Evolutionary conservation across 1,140 invertebrate genomes (phyloP).

Genomic region (Philopotamus ludificatus): DNA sequence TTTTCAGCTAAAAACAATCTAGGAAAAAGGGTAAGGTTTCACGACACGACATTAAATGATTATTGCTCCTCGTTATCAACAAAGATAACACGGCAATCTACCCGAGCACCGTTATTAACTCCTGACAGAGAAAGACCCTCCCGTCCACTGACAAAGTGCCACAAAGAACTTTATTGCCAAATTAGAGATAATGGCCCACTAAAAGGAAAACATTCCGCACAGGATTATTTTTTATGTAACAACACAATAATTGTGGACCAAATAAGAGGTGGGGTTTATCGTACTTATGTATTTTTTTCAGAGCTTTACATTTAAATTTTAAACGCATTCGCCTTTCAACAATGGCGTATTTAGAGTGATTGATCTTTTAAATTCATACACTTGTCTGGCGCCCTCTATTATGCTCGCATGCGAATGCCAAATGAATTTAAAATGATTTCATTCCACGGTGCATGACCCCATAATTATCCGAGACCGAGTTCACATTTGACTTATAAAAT

Average conservation of each 20-base stretch:
- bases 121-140: conserved; percentile 10
- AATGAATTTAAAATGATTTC: conserved; percentile 28
- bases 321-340: no score
- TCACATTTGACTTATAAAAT: not conserved
- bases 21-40: not conserved
- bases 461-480: conserved; percentile 16
- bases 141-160: conserved; percentile 14
- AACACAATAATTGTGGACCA: no score
- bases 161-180: conserved; percentile 24
- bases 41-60: conserved; percentile 14
- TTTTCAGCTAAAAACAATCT: no score
- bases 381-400: conserved; percentile 29
- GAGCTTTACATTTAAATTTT: no score
- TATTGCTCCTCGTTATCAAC: conserved; percentile 17
- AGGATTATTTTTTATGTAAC: no score
- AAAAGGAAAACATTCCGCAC: not conserved
- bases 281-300: no score
- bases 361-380: conserved; percentile 29
- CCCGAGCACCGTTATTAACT: conserved; percentile 8
- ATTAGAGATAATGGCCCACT: conserved; percentile 13
- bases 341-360: not conserved
- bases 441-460: conserved; percentile 6
- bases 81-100: conserved; percentile 15
- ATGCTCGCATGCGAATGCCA: conserved; percentile 7
- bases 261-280: no score